Base-by-base conservation (phyloP, 1,140 invertebrate species). In the Aradophagus sp. region DNA sequence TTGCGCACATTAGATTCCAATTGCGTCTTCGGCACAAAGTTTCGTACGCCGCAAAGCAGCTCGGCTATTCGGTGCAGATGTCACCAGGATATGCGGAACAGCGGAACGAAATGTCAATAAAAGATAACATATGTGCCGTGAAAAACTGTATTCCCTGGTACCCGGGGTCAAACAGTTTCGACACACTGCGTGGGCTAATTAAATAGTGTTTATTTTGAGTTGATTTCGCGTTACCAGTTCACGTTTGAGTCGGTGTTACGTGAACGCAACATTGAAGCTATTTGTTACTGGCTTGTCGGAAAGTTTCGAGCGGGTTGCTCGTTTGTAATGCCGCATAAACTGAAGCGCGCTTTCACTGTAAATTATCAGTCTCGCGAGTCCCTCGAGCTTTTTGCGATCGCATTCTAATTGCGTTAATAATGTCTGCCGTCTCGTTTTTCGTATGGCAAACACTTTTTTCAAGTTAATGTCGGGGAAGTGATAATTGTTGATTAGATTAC, bases 141-240 rank as follows among this genome's bases (percentile, higher is more conserved):
- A 6, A 10, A n/a, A 29, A 29, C 27, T n/a, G n/a, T 15, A 31
- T 31, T 44, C 13, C 41, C 12, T 31, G 15, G n/a, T 19, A 47
- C 6, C 10, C 11, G 27, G n/a, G n/a, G n/a, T n/a, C n/a, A n/a
- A n/a, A n/a, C n/a, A n/a, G n/a, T n/a, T n/a, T n/a, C n/a, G n/a
- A n/a, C n/a, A 17, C 14, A 45, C 14, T 6, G 1, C 47, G 2
- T 29, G 29, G 23, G 16, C 16, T 55, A 65, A 65, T 55, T 53
- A 55, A 5, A 7, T 5, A 1, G 20, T 35, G 42, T 65, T 66
- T 36, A 38, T 44, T 50, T 66, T 26, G 47, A 44, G 36, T 58
- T 58, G 16, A 66, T 56, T 50, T 8, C 11, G 23, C 5, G n/a
- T 13, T 23, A 2, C 10, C 17, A 12, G 42, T 53, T 53, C 31